Evolutionary conservation across 2,888 invertebrate species (phyloP).

Genomic region (Acleris literana): DNA sequence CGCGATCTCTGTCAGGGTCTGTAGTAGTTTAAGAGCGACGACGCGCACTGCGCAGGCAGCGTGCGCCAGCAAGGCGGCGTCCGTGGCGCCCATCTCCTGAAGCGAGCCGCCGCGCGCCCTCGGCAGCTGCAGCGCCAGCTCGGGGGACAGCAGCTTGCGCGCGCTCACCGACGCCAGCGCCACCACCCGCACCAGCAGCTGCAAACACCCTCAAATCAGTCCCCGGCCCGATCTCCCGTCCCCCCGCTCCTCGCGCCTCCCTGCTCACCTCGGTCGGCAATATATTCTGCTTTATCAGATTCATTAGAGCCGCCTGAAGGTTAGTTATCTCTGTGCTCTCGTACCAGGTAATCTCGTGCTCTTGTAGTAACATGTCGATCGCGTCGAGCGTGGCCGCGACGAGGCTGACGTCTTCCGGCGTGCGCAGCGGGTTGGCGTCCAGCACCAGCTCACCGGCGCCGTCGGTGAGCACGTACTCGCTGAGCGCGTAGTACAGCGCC

Average conservation of each 20-base stretch:
- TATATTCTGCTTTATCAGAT: conserved; percentile 48
- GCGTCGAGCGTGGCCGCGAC: conserved; percentile 47
- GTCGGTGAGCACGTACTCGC: conserved; percentile 46
- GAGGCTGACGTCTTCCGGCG: conserved; percentile 46
- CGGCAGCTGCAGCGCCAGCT: conserved; percentile 87
- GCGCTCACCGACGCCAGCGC: conserved; percentile 86
- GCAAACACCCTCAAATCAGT: conserved; percentile 41
- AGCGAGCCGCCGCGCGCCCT: conserved; percentile 83
- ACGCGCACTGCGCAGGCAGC: conserved; percentile 89
- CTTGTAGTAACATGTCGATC: conserved; percentile 51
- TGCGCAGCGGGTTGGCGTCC: conserved; percentile 42
- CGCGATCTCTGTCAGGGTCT: conserved; percentile 85
- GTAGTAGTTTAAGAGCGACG: conserved; percentile 86
- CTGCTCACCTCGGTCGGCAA: conserved; percentile 48
- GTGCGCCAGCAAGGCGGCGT: conserved; percentile 85
- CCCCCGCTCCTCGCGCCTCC: background rate
- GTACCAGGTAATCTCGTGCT: conserved; percentile 54
- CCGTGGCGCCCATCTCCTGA: conserved; percentile 83
- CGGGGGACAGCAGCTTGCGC: conserved; percentile 87
- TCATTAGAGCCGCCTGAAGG: conserved; percentile 50
- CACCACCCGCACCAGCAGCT: conserved; percentile 86
- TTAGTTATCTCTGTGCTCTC: conserved; percentile 52
- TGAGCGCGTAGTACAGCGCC: conserved; percentile 49
- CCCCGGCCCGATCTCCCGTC: background rate
- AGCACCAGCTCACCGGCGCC: conserved; percentile 45